Percentiles rank a stretch among this genome's conserved stretches.
These are phyloP conservation scores for Poliocrania exsul DNA, from an alignment of 2,797 vertebrate species.

Conservation along the genomic window DNA sequence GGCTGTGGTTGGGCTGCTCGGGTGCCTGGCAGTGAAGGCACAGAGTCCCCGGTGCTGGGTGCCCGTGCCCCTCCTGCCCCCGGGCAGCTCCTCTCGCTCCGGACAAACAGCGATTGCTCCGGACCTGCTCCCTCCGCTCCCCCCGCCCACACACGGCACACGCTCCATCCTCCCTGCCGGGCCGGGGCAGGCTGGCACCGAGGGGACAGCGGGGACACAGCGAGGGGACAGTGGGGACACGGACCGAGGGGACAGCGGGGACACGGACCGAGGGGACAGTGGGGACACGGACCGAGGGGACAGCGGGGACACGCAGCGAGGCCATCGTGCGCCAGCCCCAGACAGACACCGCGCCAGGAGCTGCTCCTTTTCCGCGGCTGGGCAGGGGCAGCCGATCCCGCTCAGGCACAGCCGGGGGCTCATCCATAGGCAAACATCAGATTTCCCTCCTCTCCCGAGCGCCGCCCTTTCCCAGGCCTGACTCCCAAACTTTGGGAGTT, in stretches of 20 bases:
- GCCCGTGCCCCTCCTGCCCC: rapidly evolving
- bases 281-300: too few relatives aligned
- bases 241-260: too few relatives aligned
- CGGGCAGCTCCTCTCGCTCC: background rate
- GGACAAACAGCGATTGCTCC: background rate
- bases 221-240: too few relatives aligned
- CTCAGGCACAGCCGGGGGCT: background rate
- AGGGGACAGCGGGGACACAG: background rate
- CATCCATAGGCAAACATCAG: background rate
- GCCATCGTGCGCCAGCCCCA: background rate
- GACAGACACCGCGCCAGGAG: rapidly evolving
- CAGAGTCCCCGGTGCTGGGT: rapidly evolving
- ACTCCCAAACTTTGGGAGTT: background rate
- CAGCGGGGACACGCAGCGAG: background rate
- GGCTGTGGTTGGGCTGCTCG: background rate
- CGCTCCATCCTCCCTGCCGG: background rate
- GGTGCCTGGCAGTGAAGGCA: background rate
- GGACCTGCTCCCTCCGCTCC: background rate
- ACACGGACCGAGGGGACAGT: too few relatives aligned
- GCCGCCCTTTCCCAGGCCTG: background rate
- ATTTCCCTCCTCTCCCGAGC: background rate
- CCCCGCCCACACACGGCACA: background rate
- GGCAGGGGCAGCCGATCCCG: background rate
- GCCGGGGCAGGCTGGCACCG: background rate
- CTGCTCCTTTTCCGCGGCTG: background rate